Evolutionary conservation across 2,797 vertebrate species (phyloP), one percentile per base, ranked within the genome.

Genomic region (Myotis daubentonii): DNA sequence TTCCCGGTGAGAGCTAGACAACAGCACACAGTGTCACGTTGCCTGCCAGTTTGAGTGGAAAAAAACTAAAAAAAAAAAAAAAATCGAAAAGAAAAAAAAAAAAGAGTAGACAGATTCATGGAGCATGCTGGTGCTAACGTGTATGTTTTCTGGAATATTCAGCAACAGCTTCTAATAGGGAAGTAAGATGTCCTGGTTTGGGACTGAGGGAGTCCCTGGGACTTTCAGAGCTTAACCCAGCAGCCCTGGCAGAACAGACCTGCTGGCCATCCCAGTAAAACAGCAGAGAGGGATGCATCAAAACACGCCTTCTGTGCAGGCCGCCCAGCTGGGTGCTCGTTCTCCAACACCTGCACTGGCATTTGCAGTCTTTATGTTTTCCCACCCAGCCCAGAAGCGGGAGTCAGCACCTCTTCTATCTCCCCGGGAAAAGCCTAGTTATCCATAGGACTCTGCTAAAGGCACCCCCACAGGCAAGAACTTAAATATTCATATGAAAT

Each of bases 61-160:
- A 65, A 36, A 36, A 47, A 33, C 65, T 7, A 30, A n/a, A 49
- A 28, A n/a, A 47, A 30, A 3, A 5, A 62, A 23, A 36, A 28
- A 28, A 38, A 49, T 30, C 41, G 68, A 41, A 9, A 6, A 38
- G 25, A 55, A 55, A 66, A 57, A 41, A 41, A n/a, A n/a, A 36
- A 75, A 83, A n/a, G 33, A 93, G 87, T 25, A 75, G 88, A 66
- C 38, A 84, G 80, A 80, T 23, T 25, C 2, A 13, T 11, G n/a
- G 90, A 38, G 51, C 19, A 36, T 22, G 33, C 44, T 22, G 23
- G 72, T 76, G 87, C 66, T 51, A 20, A 75, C 10, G 60, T 57
- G 12, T 49, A 49, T 2, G 6, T 89, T 57, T 96, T 96, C 79
- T 94, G 78, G 78, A 95, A 75, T 51, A 75, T 87, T 83, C 36